Percentiles rank a stretch among this genome's conserved stretches.
phyloP scores from a whole-genome alignment of 2,113 vertebrate species.

The Nanorana parkeri region DNA sequence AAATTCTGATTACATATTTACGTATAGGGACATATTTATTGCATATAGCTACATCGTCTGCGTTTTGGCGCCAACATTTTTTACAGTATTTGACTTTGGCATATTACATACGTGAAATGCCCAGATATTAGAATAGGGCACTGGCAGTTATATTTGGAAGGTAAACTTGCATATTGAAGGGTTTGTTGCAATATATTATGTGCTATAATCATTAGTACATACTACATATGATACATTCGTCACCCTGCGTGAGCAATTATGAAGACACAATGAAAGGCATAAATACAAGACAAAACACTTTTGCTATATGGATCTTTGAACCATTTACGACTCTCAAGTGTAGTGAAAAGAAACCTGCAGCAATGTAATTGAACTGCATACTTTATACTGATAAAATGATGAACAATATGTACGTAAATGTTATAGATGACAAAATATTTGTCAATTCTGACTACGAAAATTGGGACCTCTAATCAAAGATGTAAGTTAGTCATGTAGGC shows the following conservation, averaged over 20 bases:
- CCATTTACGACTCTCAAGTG: too few relatives aligned
- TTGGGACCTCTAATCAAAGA: not conserved
- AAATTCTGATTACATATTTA: not conserved
- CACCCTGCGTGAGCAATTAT: not conserved
- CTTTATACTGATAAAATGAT: not conserved
- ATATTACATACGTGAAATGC: not conserved
- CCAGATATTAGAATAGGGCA: not conserved
- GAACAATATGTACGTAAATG: not conserved
- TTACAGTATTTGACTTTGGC: not conserved
- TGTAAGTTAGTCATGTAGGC: not conserved
- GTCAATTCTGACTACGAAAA: not conserved
- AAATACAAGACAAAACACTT: too few relatives aligned
- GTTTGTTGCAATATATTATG: not conserved
- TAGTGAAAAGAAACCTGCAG: too few relatives aligned
- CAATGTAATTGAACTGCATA: not conserved
- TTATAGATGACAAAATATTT: not conserved
- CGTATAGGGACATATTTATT: not conserved
- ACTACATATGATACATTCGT: not conserved
- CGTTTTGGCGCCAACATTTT: slow-evolving; percentile 17
- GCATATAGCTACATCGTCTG: not conserved
- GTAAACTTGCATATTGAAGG: not conserved
- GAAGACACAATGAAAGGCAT: not conserved
- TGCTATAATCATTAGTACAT: not conserved
- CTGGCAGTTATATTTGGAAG: not conserved
- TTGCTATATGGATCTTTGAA: too few relatives aligned